phyloP scores from a whole-genome alignment of 2,113 vertebrate genomes.

The Piaya cayana region DNA sequence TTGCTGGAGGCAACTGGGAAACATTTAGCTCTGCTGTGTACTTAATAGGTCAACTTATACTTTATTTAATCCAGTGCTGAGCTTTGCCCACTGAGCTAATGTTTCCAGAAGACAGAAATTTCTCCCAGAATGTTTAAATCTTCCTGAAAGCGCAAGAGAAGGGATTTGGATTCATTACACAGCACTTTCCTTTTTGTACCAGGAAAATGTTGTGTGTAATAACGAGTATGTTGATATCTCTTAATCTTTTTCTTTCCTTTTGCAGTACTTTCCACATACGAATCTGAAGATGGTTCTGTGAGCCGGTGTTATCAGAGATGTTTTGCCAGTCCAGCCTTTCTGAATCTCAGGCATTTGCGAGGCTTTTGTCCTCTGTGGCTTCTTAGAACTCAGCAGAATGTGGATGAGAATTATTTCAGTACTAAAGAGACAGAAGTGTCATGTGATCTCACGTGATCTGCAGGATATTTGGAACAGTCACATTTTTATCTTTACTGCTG shows the following conservation, averaged over 20 bases:
- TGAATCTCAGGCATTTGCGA: conserved; percentile 55
- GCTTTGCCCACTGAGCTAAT: neutral
- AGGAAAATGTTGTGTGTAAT: neutral
- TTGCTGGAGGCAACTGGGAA: neutral
- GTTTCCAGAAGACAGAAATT: neutral
- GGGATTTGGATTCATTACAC: neutral
- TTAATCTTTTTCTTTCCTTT: neutral
- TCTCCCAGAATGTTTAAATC: neutral
- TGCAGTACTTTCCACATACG: conserved; percentile 96
- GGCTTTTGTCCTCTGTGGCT: conserved; percentile 24
- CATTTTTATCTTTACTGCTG: conserved; percentile 22
- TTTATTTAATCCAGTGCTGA: neutral
- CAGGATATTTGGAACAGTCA: neutral
- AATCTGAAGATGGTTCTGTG: conserved; percentile 81
- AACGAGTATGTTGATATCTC: neutral
- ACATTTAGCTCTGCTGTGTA: neutral
- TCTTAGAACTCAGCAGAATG: neutral
- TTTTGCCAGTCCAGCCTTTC: conserved; percentile 11
- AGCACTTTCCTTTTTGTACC: neutral
- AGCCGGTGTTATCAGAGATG: neutral
- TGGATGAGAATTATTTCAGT: too few relatives aligned
- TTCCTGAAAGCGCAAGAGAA: neutral
- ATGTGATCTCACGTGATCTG: neutral
- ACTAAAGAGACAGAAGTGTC: neutral
- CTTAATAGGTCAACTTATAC: neutral